Evolutionary conservation across 35 echinoderm and acorn worm species (phyloP).

Genomic region (Stichopus chloronotus): DNA sequence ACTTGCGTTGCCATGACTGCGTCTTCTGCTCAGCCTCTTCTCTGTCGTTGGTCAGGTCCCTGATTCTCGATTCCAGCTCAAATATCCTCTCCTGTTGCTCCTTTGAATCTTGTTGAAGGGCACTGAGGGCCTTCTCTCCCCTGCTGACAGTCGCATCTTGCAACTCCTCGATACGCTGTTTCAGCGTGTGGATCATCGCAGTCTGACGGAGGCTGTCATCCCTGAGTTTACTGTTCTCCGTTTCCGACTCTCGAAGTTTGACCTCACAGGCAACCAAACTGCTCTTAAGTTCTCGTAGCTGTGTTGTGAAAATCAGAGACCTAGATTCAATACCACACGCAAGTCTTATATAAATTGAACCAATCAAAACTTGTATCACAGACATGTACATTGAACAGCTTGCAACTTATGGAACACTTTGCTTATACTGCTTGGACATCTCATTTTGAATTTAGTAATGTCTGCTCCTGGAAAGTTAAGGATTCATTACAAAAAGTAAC

Average conservation of each 20-base stretch:
- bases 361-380: neutral
- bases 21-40: conserved; percentile 82
- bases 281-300: conserved; percentile 71
- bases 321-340: neutral
- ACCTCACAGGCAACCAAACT: conserved; percentile 79
- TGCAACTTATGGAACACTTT: neutral
- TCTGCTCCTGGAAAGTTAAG: neutral
- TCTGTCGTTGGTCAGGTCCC: conserved; percentile 71
- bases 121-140: conserved; percentile 80
- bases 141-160: conserved; percentile 39
- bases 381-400: neutral
- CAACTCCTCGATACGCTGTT: conserved; percentile 69
- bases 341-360: neutral
- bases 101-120: conserved; percentile 85
- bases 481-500: neutral
- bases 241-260: conserved; percentile 72
- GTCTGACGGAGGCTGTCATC: conserved; percentile 69
- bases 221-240: conserved; percentile 60
- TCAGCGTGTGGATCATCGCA: conserved; percentile 72
- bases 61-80: conserved; percentile 84
- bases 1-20: conserved; percentile 66
- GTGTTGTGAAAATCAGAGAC: conserved; percentile 19
- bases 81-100: conserved; percentile 78
- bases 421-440: too few relatives aligned
- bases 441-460: neutral